Percentiles rank a stretch among this genome's conserved stretches.
Conservation (phyloP, 2,113 vertebrate genomes). For the Marcusenius ussheri region DNA sequence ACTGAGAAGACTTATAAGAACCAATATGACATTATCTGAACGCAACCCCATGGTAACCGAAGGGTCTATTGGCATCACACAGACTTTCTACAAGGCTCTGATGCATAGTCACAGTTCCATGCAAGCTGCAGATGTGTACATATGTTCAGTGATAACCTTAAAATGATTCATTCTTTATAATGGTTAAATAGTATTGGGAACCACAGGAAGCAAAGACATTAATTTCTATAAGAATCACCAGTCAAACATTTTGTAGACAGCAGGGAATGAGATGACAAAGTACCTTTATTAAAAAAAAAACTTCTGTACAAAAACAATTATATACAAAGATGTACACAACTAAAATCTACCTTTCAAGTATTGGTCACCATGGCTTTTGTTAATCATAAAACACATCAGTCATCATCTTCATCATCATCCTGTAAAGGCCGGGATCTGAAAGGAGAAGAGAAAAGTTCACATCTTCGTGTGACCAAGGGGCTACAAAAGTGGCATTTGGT, state of each 20-base stretch:
- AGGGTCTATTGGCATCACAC: background rate
- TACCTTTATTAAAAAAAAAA: constrained; percentile 34
- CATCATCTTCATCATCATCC: constrained; percentile 52
- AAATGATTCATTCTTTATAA: background rate
- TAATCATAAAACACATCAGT: background rate
- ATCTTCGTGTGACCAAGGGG: background rate
- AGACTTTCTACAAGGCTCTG: background rate
- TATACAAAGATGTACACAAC: constrained; percentile 60
- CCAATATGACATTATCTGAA: background rate
- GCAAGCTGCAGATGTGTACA: background rate
- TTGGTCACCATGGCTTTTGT: background rate
- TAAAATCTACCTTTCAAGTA: background rate
- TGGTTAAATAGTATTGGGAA: background rate
- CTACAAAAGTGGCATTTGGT: background rate
- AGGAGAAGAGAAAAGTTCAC: background rate
- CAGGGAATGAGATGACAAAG: background rate
- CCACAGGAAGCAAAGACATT: background rate
- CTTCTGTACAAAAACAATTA: constrained; percentile 50
- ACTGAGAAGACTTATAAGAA: background rate
- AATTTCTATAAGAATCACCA: background rate
- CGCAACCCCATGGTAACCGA: too few species aligned
- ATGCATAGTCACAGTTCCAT: background rate
- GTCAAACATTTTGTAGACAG: background rate
- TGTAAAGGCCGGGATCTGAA: constrained; percentile 55
- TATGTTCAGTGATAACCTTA: background rate